Evolutionary conservation across 2,797 vertebrate species (phyloP).

Genomic region (Diceros bicornis): DNA sequence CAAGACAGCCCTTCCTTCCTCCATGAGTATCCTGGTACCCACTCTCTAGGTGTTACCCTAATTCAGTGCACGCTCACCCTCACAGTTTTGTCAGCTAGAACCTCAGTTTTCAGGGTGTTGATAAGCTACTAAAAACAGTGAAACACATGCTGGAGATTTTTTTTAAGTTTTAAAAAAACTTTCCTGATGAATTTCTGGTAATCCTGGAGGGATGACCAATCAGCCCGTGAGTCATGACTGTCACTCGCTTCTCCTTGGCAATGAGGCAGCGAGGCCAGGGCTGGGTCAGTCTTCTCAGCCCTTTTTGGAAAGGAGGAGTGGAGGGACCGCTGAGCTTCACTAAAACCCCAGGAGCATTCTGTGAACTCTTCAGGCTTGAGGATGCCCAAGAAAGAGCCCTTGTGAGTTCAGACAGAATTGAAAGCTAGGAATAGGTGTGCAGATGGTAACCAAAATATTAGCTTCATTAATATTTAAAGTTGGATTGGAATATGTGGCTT

Average conservation of each 20-base stretch:
- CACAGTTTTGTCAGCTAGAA: slow-evolving; percentile 60
- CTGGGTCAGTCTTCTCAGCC: slow-evolving; percentile 13
- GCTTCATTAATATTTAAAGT: neutral
- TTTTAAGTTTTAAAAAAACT: slow-evolving; percentile 62
- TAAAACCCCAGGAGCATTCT: neutral
- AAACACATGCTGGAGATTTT: slow-evolving; percentile 37
- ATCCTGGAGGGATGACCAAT: slow-evolving; percentile 14
- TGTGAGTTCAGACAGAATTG: neutral
- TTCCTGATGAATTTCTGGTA: slow-evolving; percentile 68
- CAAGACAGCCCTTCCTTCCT: neutral
- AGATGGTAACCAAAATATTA: neutral
- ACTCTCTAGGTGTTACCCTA: neutral
- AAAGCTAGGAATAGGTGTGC: neutral
- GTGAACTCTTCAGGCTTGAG: neutral
- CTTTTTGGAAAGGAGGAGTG: neutral
- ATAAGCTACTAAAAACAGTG: slow-evolving; percentile 60
- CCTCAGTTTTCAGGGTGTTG: slow-evolving; percentile 65
- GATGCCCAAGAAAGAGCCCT: neutral
- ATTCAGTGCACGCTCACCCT: neutral
- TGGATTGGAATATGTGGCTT: neutral
- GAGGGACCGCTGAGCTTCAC: neutral
- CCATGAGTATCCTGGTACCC: neutral
- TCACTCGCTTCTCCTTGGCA: neutral
- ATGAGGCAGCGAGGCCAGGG: neutral
- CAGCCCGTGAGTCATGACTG: slow-evolving; percentile 44